Evolutionary conservation across 2,888 invertebrate genomes (phyloP).

Genomic region (Dasysyrphus albostriatus): DNA sequence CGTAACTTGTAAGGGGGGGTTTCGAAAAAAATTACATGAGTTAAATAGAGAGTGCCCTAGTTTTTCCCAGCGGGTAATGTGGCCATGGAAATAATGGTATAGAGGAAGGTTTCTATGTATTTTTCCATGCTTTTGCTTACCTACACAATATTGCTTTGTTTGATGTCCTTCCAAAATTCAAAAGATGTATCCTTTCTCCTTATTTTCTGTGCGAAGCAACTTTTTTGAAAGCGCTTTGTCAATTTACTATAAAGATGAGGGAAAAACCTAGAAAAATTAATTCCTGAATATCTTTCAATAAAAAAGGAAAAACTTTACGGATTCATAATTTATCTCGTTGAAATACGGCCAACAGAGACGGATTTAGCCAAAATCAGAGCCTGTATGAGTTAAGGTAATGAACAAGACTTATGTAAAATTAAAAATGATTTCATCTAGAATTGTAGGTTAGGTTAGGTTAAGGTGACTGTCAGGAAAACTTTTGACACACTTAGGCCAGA

Average conservation of each 20-base stretch:
- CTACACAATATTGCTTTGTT: constrained; percentile 5
- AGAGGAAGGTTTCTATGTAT: no score
- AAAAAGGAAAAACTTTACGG: neutral
- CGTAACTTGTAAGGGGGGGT: neutral
- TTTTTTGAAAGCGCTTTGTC: constrained; percentile 19
- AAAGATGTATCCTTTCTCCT: neutral
- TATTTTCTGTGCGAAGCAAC: neutral
- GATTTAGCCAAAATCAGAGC: neutral
- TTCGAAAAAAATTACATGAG: neutral
- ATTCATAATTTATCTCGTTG: neutral
- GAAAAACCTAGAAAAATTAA: neutral
- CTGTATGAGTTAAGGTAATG: no score
- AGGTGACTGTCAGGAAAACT: no score
- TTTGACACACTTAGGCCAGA: no score
- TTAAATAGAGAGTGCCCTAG: constrained; percentile 1
- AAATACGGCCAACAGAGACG: no score
- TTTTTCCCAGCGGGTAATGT: neutral
- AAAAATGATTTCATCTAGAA: no score
- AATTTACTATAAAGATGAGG: neutral
- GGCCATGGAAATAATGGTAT: neutral
- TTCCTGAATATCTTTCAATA: neutral
- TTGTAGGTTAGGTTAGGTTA: no score
- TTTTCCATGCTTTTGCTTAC: neutral
- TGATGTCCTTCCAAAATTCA: constrained; percentile 18
- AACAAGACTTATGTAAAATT: no score